Evolutionary conservation across 2,888 invertebrate species (phyloP), one percentile per base, ranked within the genome.

Genomic region (Drosophila nigritarsus): DNA sequence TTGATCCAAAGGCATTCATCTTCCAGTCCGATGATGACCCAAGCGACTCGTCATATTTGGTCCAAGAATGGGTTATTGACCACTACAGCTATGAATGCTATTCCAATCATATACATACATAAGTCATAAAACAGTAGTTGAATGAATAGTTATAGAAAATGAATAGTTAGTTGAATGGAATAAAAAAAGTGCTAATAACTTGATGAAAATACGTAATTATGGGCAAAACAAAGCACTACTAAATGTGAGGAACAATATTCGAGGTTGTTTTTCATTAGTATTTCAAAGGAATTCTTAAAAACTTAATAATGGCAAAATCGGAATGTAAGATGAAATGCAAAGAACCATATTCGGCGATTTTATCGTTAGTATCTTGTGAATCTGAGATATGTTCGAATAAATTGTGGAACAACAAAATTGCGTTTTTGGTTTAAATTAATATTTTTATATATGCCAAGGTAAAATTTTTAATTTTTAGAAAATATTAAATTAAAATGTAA

Each of bases 21-120:
- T 4, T n/a, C 2, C 9, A 40, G n/a, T 2, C n/a, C n/a, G 3
- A n/a, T n/a, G n/a, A n/a, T 40, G n/a, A 1, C 9, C 2, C 1
- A 40, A 40, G 9, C 2, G 40, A 40, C 40, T 9, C 3, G 3
- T n/a, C 3, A 34, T 34, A 34, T 34, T 13, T 34, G 34, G 13
- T 13, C 34, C 34, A 34, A 34, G 4, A 9, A 30, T 30, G 9
- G 30, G 9, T 30, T 30, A 30, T 30, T 30, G 30, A 9, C 30
- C 30, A 30, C 8, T n/a, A n/a, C 9, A 40, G n/a, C 40, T 9
- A 40, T 9, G n/a, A n/a, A n/a, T 40, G 9, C 1, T 40, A 9
- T 40, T 9, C n/a, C 2, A 9, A 20, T 9, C 5, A 40, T 20
- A 2, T 0, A 11, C n/a, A n/a, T 1, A 11, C 2, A 8, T n/a